phyloP scores from a whole-genome alignment of 2,888 invertebrate genomes.

The Drosophila atripex region DNA sequence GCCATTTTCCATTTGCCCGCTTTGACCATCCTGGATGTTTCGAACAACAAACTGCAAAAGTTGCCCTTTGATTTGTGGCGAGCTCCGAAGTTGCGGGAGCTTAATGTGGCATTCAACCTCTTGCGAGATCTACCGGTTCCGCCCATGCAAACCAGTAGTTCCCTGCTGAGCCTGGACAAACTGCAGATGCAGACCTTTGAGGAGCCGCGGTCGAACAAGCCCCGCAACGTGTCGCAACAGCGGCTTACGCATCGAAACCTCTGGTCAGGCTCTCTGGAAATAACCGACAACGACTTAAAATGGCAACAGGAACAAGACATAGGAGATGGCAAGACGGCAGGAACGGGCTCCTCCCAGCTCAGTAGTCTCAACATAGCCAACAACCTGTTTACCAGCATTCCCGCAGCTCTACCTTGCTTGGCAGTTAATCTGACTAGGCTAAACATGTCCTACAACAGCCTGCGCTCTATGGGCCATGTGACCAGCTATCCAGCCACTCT shows the following conservation, averaged over 20 bases:
- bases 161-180: conserved; percentile 80
- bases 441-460: conserved; percentile 96
- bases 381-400: conserved; percentile 94
- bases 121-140: conserved; percentile 89
- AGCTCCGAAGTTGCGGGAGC: conserved; percentile 92
- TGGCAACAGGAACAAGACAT: conserved; percentile 82
- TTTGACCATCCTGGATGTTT: conserved; percentile 93
- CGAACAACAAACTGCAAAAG: conserved; percentile 94
- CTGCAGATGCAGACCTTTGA: conserved; percentile 78
- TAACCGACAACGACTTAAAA: conserved; percentile 87
- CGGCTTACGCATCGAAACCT: conserved; percentile 90
- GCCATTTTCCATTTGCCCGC: conserved; percentile 92
- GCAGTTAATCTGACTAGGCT: conserved; percentile 93
- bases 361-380: conserved; percentile 93
- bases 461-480: conserved; percentile 91
- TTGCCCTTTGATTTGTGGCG: conserved; percentile 94
- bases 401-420: conserved; percentile 94
- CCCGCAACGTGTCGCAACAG: conserved; percentile 73
- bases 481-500: conserved; percentile 95
- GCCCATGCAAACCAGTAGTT: conserved; percentile 82
- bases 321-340: conserved; percentile 84
- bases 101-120: conserved; percentile 95
- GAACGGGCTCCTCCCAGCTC: conserved; percentile 86
- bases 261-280: conserved; percentile 89
- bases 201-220: conserved; percentile 70